These are phyloP conservation scores for Simalia tracyae DNA, from an alignment of 2,797 vertebrate genomes.

Conservation along the genomic window DNA sequence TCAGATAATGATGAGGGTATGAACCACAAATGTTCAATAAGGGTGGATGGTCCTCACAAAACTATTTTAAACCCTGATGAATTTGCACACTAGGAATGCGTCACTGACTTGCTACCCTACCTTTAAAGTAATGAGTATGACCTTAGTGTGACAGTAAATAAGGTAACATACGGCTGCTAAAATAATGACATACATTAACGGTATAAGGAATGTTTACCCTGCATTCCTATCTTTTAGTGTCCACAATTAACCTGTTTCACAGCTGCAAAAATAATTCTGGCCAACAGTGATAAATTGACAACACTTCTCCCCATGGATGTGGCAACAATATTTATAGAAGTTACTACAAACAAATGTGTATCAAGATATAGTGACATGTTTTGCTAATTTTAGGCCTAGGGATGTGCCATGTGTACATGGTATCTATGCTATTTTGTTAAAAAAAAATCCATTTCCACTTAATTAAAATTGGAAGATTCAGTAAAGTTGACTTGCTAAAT, in stretches of 20 bases:
- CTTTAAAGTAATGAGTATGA: slow-evolving; percentile 55
- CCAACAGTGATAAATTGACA: slow-evolving; percentile 71
- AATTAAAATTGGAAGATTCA: slow-evolving; percentile 1
- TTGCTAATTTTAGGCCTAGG: not conserved
- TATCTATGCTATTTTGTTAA: slow-evolving; percentile 12
- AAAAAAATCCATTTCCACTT: not conserved
- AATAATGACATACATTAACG: slow-evolving; percentile 70
- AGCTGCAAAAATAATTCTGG: slow-evolving; percentile 78
- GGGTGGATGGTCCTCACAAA: not conserved
- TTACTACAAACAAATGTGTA: slow-evolving; percentile 74
- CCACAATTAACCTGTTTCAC: slow-evolving; percentile 75
- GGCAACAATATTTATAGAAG: slow-evolving; percentile 67
- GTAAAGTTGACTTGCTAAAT: not conserved
- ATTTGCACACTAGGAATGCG: slow-evolving; percentile 25
- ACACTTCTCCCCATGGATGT: slow-evolving; percentile 64
- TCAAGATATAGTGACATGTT: slow-evolving; percentile 57
- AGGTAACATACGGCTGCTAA: slow-evolving; percentile 74
- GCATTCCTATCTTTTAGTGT: slow-evolving; percentile 74
- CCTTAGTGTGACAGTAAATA: slow-evolving; percentile 72
- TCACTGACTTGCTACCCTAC: slow-evolving; percentile 21
- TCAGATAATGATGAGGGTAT: not conserved
- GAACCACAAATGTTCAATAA: not conserved
- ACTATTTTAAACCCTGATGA: slow-evolving; percentile 6
- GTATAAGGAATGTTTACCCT: slow-evolving; percentile 67
- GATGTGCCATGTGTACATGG: not conserved